Evolutionary conservation across 2,888 invertebrate genomes (phyloP).

Genomic region (Lacanobia wlatinum): DNA sequence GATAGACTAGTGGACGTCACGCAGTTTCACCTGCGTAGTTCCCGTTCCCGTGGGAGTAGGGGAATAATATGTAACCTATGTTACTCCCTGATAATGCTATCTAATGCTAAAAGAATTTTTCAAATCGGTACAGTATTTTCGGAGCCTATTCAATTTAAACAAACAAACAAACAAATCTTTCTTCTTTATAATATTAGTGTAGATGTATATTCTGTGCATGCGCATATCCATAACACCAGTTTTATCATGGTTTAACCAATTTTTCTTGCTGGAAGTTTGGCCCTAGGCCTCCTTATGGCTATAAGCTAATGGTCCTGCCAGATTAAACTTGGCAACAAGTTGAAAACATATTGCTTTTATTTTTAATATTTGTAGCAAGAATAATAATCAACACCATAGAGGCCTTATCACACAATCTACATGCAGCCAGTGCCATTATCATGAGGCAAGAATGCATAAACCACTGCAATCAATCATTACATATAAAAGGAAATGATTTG

Average conservation of each 20-base stretch:
- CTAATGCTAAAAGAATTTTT: too few species aligned
- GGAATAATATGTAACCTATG: too few species aligned
- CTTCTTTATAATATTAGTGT: too few species aligned
- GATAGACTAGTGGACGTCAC: too few species aligned
- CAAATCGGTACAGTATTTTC: too few species aligned
- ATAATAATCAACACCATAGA: neutral
- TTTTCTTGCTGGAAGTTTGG: neutral
- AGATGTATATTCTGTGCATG: neutral
- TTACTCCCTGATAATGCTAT: too few species aligned
- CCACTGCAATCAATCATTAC: slow-evolving; percentile 1
- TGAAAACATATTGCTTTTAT: neutral
- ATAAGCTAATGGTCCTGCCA: too few species aligned
- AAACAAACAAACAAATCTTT: too few species aligned
- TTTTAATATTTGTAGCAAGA: neutral
- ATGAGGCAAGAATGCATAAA: neutral
- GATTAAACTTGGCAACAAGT: neutral
- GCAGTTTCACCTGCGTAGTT: too few species aligned
- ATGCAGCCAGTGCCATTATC: neutral
- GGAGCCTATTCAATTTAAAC: too few species aligned
- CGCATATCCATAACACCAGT: neutral
- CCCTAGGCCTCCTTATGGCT: neutral
- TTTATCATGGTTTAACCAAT: neutral
- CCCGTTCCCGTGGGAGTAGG: too few species aligned
- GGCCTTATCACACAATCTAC: neutral
- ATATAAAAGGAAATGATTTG: slow-evolving; percentile 1